phyloP scores from a whole-genome alignment of 2,113 vertebrate genomes.

The Orycteropus afer region DNA sequence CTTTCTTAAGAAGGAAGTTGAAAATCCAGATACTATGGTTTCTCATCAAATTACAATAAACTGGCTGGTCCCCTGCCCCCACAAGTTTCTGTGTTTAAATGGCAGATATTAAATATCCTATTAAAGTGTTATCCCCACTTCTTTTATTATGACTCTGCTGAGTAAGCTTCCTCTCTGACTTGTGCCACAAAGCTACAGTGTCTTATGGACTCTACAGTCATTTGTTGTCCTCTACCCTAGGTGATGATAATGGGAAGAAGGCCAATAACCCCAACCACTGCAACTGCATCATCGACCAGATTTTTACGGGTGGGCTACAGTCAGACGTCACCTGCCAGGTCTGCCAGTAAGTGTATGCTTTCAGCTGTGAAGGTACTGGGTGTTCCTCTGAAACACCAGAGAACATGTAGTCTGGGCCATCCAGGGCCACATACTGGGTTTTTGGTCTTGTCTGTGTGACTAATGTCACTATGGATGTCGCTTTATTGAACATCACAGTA shows the following conservation, averaged over 20 bases:
- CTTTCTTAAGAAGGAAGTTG: neutral
- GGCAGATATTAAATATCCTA: neutral
- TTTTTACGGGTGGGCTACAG: constrained; percentile 97
- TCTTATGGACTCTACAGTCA: neutral
- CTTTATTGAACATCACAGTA: neutral
- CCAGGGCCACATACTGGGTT: neutral
- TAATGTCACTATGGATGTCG: neutral
- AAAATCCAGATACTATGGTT: neutral
- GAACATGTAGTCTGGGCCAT: accelerated
- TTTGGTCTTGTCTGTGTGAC: neutral
- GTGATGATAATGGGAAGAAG: constrained; percentile 98
- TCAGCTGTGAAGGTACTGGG: neutral
- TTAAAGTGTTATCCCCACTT: neutral
- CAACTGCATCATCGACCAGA: constrained; percentile 99
- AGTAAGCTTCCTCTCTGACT: too few relatives aligned
- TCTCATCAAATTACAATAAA: neutral
- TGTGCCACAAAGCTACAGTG: neutral
- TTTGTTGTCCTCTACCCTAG: constrained; percentile 83
- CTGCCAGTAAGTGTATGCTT: constrained; percentile 92
- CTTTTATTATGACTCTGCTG: neutral
- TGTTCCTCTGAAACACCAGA: neutral
- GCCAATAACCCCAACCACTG: constrained; percentile 99
- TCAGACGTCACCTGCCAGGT: constrained; percentile 98
- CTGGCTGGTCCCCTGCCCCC: neutral
- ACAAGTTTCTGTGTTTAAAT: neutral